Evolutionary conservation across 1,140 invertebrate genomes (phyloP).

Genomic region (Leptinotarsa defecta): DNA sequence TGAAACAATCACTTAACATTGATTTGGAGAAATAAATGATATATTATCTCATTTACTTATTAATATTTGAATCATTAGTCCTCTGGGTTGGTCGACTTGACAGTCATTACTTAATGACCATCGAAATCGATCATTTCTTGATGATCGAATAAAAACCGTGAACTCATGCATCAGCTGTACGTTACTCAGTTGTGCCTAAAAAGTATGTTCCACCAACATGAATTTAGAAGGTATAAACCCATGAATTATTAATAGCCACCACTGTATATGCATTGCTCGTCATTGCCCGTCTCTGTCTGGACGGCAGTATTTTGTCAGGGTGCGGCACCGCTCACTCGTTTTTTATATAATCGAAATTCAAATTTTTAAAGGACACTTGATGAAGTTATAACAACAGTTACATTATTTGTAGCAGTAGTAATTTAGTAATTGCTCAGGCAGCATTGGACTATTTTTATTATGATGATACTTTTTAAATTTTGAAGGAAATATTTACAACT

Average conservation of each 20-base stretch:
- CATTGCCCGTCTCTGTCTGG: slow-evolving; percentile 45
- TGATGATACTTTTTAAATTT: background rate
- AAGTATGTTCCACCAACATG: slow-evolving; percentile 48
- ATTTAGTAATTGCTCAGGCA: too few species aligned
- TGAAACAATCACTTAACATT: too few species aligned
- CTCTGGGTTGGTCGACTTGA: too few species aligned
- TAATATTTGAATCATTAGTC: too few species aligned
- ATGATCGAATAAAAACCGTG: background rate
- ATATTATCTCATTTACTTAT: too few species aligned
- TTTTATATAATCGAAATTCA: slow-evolving; percentile 41
- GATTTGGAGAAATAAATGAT: too few species aligned
- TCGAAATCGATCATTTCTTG: background rate
- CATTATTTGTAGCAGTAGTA: background rate
- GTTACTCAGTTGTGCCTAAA: slow-evolving; percentile 23
- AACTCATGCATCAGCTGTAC: slow-evolving; percentile 20
- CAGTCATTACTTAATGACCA: background rate
- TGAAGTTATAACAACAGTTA: slow-evolving; percentile 2
- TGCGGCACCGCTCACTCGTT: slow-evolving; percentile 42
- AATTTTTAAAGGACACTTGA: slow-evolving; percentile 19
- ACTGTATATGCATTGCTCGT: slow-evolving; percentile 43
- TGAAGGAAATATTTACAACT: background rate
- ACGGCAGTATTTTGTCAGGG: slow-evolving; percentile 48
- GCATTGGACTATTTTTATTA: too few species aligned
- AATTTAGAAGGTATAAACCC: slow-evolving; percentile 36
- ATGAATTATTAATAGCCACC: slow-evolving; percentile 50